A percentile compares a stretch with the other conserved stretches of the same genome.
phyloP scores from a whole-genome alignment of 2,113 vertebrate genomes.

The Aix galericulata region DNA sequence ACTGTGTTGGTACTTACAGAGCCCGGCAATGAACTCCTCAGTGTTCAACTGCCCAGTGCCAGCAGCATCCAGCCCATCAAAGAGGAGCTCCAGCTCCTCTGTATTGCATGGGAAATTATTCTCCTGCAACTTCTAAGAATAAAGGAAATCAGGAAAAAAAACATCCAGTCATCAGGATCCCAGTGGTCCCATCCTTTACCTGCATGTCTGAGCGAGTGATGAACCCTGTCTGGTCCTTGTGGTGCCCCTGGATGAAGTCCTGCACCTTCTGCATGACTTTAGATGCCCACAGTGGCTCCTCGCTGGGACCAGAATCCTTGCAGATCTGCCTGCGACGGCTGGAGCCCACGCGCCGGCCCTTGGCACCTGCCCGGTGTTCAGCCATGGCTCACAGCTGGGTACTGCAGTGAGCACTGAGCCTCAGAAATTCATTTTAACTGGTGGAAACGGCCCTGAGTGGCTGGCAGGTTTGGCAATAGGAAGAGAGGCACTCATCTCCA shows the following conservation, averaged over 20 bases:
- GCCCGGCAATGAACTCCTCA: conserved; percentile 66
- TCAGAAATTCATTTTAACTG: background rate
- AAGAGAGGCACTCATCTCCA: accelerated
- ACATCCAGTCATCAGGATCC: background rate
- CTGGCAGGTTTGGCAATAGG: background rate
- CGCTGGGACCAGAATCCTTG: accelerated
- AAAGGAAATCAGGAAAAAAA: background rate
- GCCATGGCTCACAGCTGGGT: background rate
- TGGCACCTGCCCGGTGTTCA: conserved; percentile 65
- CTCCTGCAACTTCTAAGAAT: conserved; percentile 62
- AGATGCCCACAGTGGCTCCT: background rate
- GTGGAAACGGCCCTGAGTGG: background rate
- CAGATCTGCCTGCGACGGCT: conserved; percentile 68
- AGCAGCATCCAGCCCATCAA: conserved; percentile 70
- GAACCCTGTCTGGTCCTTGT: conserved; percentile 22
- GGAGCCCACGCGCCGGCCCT: conserved; percentile 80
- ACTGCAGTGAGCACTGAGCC: background rate
- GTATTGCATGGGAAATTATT: conserved; percentile 41
- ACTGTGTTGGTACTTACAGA: conserved; percentile 64
- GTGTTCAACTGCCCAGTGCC: conserved; percentile 58
- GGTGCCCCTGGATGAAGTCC: conserved; percentile 34
- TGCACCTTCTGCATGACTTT: conserved; percentile 38
- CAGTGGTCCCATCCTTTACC: conserved; percentile 42
- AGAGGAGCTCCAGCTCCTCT: conserved; percentile 72
- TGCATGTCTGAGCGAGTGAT: conserved; percentile 68